Evolutionary conservation across 64 coral and sea anemone genomes (phyloP).

Genomic region (Pachyseris speciosa): DNA sequence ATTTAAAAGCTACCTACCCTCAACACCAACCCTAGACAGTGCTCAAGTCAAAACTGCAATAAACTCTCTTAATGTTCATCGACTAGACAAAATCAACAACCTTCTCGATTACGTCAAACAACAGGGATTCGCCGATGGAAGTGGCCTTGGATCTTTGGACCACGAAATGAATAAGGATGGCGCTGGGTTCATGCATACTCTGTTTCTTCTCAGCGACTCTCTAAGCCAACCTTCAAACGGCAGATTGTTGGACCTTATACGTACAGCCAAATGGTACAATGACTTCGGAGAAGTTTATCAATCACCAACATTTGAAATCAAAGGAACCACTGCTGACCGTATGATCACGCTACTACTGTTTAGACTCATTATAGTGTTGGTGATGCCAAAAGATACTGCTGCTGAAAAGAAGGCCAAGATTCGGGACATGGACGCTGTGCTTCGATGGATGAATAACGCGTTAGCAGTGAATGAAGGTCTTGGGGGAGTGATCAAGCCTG

Average conservation of each 20-base stretch:
- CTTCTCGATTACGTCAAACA: conserved; percentile 38
- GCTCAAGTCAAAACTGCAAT: neutral
- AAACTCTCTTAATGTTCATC: neutral
- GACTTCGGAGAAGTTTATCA: conserved; percentile 77
- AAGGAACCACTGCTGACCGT: conserved; percentile 80
- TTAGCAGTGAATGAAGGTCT: conserved; percentile 59
- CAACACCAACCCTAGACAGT: too few species aligned
- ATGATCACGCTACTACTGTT: conserved; percentile 63
- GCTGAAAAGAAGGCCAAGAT: conserved; percentile 33
- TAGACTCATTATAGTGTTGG: conserved; percentile 52
- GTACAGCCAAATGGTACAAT: conserved; percentile 65
- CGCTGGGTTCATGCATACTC: conserved; percentile 41
- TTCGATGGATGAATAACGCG: conserved; percentile 32
- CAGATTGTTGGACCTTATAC: conserved; percentile 7
- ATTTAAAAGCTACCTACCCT: neutral
- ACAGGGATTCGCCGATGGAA: conserved; percentile 61
- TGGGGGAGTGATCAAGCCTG: conserved; percentile 71
- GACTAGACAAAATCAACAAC: neutral
- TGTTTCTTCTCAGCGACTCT: conserved; percentile 50
- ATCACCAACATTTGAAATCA: conserved; percentile 29
- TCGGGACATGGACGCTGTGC: conserved; percentile 55
- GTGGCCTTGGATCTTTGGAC: conserved; percentile 42
- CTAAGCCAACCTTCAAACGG: neutral
- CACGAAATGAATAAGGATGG: conserved; percentile 61
- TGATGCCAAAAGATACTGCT: conserved; percentile 15